Percentiles rank a stretch among this genome's conserved stretches.
phyloP scores from a whole-genome alignment of 2,888 invertebrate species.

The Thalpophila matura region DNA sequence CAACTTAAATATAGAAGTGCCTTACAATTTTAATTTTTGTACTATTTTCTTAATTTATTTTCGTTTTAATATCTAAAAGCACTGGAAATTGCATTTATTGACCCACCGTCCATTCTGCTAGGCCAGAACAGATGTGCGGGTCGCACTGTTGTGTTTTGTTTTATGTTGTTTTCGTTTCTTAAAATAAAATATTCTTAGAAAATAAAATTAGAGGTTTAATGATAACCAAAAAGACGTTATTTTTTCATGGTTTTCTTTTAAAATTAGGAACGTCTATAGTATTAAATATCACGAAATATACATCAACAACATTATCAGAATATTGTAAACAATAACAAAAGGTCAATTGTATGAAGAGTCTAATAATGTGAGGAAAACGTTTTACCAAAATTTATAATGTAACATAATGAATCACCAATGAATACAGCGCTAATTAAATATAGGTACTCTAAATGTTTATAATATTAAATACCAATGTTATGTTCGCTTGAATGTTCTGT shows the following conservation, averaged over 20 bases:
- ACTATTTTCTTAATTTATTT: slow-evolving; percentile 77
- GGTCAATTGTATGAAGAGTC: slow-evolving; percentile 82
- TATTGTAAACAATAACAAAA: slow-evolving; percentile 72
- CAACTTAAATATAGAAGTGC: slow-evolving; percentile 89
- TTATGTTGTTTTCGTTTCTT: slow-evolving; percentile 66
- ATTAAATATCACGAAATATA: slow-evolving; percentile 51
- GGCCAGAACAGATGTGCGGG: slow-evolving; percentile 72
- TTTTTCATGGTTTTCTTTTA: slow-evolving; percentile 53
- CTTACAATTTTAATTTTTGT: slow-evolving; percentile 89
- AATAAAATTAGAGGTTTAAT: slow-evolving; percentile 56
- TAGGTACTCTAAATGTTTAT: slow-evolving; percentile 59
- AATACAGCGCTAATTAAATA: slow-evolving; percentile 66
- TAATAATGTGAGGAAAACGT: slow-evolving; percentile 65
- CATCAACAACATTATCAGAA: slow-evolving; percentile 58
- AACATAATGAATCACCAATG: slow-evolving; percentile 61
- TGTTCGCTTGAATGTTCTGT: slow-evolving; percentile 65
- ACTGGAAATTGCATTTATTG: slow-evolving; percentile 88
- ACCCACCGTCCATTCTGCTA: slow-evolving; percentile 76
- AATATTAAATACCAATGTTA: slow-evolving; percentile 57
- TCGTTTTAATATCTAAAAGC: slow-evolving; percentile 71
- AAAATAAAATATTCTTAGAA: slow-evolving; percentile 68
- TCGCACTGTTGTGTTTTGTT: slow-evolving; percentile 61
- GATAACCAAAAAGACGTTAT: slow-evolving; percentile 53
- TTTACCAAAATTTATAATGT: slow-evolving; percentile 61
- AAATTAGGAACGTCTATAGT: slow-evolving; percentile 58